Evolutionary conservation across 1,140 invertebrate genomes (phyloP), one percentile per base, ranked within the genome.

Genomic region (Pachyrhynchus sulphureomaculatus): DNA sequence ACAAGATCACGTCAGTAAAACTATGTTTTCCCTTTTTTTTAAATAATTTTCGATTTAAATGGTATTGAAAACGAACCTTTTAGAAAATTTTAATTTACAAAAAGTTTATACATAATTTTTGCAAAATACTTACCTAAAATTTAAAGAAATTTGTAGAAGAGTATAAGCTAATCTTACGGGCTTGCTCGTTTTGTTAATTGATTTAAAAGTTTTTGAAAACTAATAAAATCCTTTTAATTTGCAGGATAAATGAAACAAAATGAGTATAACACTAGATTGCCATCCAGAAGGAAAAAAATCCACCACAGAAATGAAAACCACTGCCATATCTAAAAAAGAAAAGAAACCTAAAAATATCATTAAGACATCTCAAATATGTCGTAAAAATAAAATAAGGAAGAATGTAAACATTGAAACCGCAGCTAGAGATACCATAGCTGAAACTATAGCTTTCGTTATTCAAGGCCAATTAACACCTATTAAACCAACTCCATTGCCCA

Each of bases 361-460:
- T 15, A 44, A 44, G 9, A 8, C 41, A n/a, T n/a, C 20, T n/a
- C 41, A 15, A 23, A 23, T 44, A 2, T 20, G 15, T 53, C 18
- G 15, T 24, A 21, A 59, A 52, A 49, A 48, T 41, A 61, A 51
- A 29, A 60, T 32, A 26, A 65, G 56, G 20, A 55, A 51, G 18
- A 55, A 45, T 23, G 13, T 29, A 4, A 36, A 39, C 12, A 21
- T 53, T 23, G 47, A 49, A 26, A 9, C 45, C 8, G 33, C 57
- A 18, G 36, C 20, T 12, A 41, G 23, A 56, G 64, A 69, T 47
- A 66, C 64, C 8, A 67, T 75, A 20, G 68, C 69, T 0, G 75
- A 75, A 48, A 75, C 75, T n/a, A 76, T 75, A 51, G 68, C 72
- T 2, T 75, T 71, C 52, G 73, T 75, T 9, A 74, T 75, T 9